A percentile compares a stretch with the other conserved stretches of the same genome.
Evolutionary conservation across 2,113 vertebrate genomes (phyloP).

Genomic region (Eira barbara): DNA sequence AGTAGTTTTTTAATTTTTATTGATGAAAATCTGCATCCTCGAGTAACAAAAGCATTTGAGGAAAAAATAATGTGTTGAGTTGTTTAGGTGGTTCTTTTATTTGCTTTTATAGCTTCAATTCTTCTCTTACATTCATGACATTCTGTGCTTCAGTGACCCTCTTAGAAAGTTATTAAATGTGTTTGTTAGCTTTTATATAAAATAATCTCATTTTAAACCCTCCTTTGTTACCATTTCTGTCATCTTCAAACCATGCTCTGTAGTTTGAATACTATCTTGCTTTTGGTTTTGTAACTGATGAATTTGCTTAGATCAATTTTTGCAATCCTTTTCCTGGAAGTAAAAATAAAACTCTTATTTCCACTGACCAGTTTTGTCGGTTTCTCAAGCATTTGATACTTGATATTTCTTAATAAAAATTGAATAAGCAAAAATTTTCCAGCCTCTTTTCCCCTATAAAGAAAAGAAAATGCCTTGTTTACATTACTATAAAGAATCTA

Average conservation of each 20-base stretch:
- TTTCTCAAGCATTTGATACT: constrained; percentile 10
- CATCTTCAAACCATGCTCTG: constrained; percentile 7
- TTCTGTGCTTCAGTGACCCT: constrained; percentile 17
- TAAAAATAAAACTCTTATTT: constrained; percentile 40
- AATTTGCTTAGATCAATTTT: constrained; percentile 43
- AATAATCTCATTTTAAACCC: constrained; percentile 26
- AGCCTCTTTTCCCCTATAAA: not conserved
- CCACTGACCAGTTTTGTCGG: constrained; percentile 2
- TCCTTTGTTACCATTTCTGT: not conserved
- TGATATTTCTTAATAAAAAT: constrained; percentile 20
- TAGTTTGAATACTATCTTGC: constrained; percentile 32
- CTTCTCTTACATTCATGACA: not conserved
- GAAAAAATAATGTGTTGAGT: constrained; percentile 6
- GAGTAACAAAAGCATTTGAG: constrained; percentile 11
- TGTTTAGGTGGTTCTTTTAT: not conserved
- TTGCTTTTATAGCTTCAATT: constrained; percentile 9
- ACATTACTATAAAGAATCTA: not conserved
- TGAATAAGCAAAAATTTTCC: not conserved
- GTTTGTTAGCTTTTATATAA: constrained; percentile 38
- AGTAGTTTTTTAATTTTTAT: not conserved
- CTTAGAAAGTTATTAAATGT: constrained; percentile 42
- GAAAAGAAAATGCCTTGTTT: not conserved
- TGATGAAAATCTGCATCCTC: constrained; percentile 30
- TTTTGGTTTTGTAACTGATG: constrained; percentile 29
- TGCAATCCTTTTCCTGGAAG: constrained; percentile 14